phyloP scores from a whole-genome alignment of 2,888 invertebrate genomes.

The Lycocerus yunnanus region DNA sequence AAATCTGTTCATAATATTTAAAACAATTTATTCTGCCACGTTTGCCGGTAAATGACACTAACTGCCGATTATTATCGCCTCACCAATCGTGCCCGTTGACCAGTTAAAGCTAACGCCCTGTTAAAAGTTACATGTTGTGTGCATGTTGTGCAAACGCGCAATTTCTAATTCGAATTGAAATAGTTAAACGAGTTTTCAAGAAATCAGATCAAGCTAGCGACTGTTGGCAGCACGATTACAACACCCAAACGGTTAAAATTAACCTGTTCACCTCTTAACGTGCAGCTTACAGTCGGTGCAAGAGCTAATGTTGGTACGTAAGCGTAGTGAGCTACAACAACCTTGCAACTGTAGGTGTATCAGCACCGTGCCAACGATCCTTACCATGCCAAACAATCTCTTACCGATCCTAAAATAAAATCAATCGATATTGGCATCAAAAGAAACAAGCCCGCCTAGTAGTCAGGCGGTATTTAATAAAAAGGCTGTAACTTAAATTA shows the following conservation, averaged over 20 bases:
- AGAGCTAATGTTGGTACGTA: no score
- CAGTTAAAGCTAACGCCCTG: not conserved
- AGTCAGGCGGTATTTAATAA: not conserved
- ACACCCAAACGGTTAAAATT: not conserved
- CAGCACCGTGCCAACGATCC: not conserved
- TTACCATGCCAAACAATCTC: not conserved
- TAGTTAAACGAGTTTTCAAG: not conserved
- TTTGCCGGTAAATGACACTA: not conserved
- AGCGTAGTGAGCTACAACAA: no score
- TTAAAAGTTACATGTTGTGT: not conserved
- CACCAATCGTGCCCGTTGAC: not conserved
- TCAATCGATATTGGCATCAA: not conserved
- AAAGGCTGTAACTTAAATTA: not conserved
- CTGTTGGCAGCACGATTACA: not conserved
- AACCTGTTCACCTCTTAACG: not conserved
- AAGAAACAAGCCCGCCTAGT: not conserved
- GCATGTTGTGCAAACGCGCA: not conserved
- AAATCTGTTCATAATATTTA: not conserved
- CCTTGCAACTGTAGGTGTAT: no score
- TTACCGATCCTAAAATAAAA: not conserved
- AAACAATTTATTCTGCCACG: not conserved
- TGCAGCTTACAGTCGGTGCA: not conserved
- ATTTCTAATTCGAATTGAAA: not conserved
- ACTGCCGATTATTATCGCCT: not conserved
- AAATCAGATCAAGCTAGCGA: not conserved